These are phyloP conservation scores for Cyprinus carpio DNA, from an alignment of 2,113 vertebrate genomes.

Conservation along the genomic window DNA sequence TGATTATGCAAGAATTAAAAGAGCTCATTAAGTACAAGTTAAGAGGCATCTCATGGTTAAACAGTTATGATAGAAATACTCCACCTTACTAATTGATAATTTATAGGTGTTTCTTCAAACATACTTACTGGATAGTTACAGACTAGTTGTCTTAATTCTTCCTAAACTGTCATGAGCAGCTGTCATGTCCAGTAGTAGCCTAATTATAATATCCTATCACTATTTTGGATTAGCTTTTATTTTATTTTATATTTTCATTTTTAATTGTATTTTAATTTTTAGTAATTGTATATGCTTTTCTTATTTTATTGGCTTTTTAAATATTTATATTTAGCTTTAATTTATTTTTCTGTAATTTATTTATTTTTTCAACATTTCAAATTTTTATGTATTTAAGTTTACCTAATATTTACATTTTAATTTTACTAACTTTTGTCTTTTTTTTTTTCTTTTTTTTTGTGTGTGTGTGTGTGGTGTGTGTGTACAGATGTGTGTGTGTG, in stretches of 20 bases:
- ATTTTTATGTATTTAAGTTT: not conserved
- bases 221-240: too few species aligned
- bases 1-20: not conserved
- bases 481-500: too few species aligned
- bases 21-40: constrained; percentile 20
- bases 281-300: too few species aligned
- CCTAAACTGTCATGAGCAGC: not conserved
- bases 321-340: not conserved
- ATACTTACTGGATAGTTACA: not conserved
- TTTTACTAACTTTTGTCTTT: too few species aligned
- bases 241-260: not conserved
- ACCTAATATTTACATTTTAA: not conserved
- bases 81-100: not conserved
- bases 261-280: too few species aligned
- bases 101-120: not conserved
- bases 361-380: not conserved
- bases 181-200: not conserved
- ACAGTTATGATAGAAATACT: not conserved
- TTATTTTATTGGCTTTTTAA: not conserved
- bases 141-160: not conserved
- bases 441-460: too few species aligned
- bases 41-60: not conserved
- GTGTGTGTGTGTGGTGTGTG: too few species aligned
- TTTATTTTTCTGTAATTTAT: not conserved
- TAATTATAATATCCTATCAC: not conserved